A percentile compares a stretch with the other conserved stretches of the same genome.
phyloP scores from a whole-genome alignment of 2,888 invertebrate species.

The Mythimna ferrago region DNA sequence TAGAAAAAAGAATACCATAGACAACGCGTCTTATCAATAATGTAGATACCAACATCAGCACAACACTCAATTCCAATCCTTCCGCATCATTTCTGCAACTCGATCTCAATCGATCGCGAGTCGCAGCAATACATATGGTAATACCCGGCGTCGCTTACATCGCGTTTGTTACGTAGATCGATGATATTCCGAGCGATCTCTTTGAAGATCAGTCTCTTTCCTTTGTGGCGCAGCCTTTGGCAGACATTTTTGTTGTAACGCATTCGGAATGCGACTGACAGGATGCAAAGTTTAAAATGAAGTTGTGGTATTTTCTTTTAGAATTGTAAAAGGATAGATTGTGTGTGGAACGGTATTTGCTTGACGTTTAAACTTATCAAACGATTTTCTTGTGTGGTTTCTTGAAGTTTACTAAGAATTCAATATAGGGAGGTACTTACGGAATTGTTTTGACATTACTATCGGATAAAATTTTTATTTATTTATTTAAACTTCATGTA shows the following conservation, averaged over 20 bases:
- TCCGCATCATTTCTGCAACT: conserved; percentile 42
- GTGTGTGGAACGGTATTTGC: neutral
- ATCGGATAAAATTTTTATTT: no score
- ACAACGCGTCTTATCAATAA: no score
- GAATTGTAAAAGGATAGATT: conserved; percentile 14
- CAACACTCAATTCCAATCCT: conserved; percentile 20
- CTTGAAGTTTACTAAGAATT: neutral
- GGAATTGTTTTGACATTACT: no score
- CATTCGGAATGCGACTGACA: conserved; percentile 47
- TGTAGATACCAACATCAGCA: conserved; percentile 2
- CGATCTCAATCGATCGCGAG: conserved; percentile 58
- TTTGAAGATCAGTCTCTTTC: conserved; percentile 59
- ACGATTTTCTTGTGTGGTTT: neutral
- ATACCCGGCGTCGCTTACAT: conserved; percentile 59
- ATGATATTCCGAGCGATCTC: conserved; percentile 59
- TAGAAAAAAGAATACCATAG: no score
- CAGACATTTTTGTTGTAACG: conserved; percentile 53
- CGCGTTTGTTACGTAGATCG: conserved; percentile 62
- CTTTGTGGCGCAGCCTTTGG: conserved; percentile 59
- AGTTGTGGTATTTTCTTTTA: conserved; percentile 31
- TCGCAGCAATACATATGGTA: conserved; percentile 63
- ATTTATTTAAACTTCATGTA: no score
- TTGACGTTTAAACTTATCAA: neutral
- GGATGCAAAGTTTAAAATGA: conserved; percentile 55
- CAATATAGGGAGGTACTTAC: neutral